A percentile compares a stretch with the other conserved stretches of the same genome.
These are phyloP conservation scores for Zelleria hepariella DNA, from an alignment of 2,888 invertebrate species.

Conservation along the genomic window DNA sequence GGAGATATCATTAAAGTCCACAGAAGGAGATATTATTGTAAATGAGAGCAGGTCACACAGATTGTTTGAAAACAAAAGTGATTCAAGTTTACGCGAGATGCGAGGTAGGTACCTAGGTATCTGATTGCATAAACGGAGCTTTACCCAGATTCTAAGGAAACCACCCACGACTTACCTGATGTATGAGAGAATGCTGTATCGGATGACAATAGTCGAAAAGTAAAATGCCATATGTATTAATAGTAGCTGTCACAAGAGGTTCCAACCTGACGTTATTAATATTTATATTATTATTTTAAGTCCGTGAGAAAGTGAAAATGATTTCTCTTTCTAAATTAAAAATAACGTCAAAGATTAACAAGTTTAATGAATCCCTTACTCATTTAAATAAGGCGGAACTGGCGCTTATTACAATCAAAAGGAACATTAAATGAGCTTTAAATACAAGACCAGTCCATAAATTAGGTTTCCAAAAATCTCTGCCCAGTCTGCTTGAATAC, in stretches of 20 bases:
- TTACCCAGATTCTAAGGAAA: conserved; percentile 12
- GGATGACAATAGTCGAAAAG: conserved; percentile 3
- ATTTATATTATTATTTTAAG: background rate
- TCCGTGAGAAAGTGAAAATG: conserved; percentile 22
- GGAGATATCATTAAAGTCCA: background rate
- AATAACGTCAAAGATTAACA: background rate
- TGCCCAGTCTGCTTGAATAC: conserved; percentile 16
- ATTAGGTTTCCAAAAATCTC: background rate
- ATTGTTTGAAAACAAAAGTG: conserved; percentile 60
- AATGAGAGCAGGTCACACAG: background rate
- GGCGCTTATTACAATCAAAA: background rate
- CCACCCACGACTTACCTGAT: conserved; percentile 19
- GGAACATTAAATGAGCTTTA: background rate
- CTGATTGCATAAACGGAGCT: conserved; percentile 30
- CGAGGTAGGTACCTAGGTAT: conserved; percentile 14
- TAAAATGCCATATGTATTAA: conserved; percentile 10
- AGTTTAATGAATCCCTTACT: background rate
- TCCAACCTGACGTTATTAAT: background rate
- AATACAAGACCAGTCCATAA: background rate
- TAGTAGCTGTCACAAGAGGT: background rate
- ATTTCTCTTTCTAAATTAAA: conserved; percentile 8
- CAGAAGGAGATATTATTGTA: background rate
- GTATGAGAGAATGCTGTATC: background rate
- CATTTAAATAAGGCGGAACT: background rate
- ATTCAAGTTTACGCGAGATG: conserved; percentile 43